Evolutionary conservation across 2,113 vertebrate species (phyloP).

Genomic region (Laticauda laticaudata): DNA sequence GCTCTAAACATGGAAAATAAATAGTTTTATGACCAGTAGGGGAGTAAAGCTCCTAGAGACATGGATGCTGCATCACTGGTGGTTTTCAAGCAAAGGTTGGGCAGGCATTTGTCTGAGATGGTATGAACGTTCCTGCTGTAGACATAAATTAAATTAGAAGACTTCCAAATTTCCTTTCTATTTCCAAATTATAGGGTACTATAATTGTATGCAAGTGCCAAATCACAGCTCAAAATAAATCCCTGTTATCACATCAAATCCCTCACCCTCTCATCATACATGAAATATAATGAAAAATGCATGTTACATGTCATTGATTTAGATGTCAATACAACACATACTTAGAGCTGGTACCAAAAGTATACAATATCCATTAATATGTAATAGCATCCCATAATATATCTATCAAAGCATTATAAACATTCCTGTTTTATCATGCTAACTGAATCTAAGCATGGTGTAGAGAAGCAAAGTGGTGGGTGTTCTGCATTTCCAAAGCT

Average conservation of each 20-base stretch:
- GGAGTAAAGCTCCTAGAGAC: background rate
- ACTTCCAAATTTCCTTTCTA: background rate
- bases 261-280: background rate
- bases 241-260: background rate
- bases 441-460: background rate
- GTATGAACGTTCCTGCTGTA: background rate
- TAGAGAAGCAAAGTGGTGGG: background rate
- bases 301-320: background rate
- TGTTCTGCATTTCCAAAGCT: background rate
- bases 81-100: background rate
- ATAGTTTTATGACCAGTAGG: background rate
- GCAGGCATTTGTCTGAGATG: background rate
- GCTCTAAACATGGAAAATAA: background rate
- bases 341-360: background rate
- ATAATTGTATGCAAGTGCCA: background rate
- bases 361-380: background rate
- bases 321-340: background rate
- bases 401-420: background rate
- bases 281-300: background rate
- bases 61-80: background rate
- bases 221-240: background rate
- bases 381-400: background rate
- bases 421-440: background rate
- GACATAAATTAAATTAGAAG: background rate
- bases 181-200: background rate